Evolutionary conservation across 2,113 vertebrate species (phyloP).

Genomic region (Xiphias gladius): DNA sequence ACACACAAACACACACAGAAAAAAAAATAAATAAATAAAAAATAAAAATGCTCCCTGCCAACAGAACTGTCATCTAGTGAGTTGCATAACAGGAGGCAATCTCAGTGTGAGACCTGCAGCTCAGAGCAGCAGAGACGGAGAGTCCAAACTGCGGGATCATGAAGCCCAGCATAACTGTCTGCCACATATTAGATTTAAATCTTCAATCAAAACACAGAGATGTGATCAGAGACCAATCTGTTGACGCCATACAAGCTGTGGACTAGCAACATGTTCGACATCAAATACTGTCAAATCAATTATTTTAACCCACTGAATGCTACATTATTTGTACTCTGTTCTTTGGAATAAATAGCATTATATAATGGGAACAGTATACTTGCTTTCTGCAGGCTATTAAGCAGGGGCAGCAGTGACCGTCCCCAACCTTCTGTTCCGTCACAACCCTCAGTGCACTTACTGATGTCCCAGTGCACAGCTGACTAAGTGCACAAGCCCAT

Average conservation of each 20-base stretch:
- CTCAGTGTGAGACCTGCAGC: conserved; percentile 48
- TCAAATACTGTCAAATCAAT: not conserved
- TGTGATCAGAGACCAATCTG: conserved; percentile 4
- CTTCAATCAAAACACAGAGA: conserved; percentile 5
- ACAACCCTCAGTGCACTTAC: conserved; percentile 24
- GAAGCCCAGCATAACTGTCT: not conserved
- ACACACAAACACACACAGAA: not conserved
- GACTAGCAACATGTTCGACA: not conserved
- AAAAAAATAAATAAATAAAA: not conserved
- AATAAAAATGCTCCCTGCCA: conserved; percentile 37
- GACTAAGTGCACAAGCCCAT: conserved; percentile 21
- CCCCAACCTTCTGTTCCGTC: conserved; percentile 20
- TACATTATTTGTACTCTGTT: not conserved
- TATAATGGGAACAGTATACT: not conserved
- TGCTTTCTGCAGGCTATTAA: conserved; percentile 4
- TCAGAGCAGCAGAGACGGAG: conserved; percentile 33
- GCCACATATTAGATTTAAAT: conserved; percentile 1
- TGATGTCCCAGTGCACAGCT: conserved; percentile 26
- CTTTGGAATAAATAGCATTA: conserved; percentile 15
- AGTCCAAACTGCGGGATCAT: conserved; percentile 26
- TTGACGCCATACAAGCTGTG: not conserved
- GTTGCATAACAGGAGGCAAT: conserved; percentile 58
- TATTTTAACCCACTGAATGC: not conserved
- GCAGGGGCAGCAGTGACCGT: conserved; percentile 5
- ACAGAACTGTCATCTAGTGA: conserved; percentile 35